phyloP scores from a whole-genome alignment of 2,797 vertebrate genomes.

The Micromesistius poutassou region DNA sequence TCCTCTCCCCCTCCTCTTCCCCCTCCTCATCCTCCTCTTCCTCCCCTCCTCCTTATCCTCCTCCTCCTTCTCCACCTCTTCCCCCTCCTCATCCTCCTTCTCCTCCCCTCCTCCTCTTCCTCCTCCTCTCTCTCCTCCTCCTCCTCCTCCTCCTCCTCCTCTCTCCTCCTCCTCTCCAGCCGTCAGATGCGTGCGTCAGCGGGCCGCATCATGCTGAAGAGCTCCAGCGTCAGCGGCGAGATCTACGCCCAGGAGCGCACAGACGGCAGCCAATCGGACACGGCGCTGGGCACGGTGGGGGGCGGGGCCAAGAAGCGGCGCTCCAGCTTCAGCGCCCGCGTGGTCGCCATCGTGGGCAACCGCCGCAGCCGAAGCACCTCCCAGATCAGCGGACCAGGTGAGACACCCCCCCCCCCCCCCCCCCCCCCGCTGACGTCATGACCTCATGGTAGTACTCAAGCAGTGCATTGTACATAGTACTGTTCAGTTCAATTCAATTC shows the following conservation, averaged over 20 bases:
- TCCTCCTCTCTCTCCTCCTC: not conserved
- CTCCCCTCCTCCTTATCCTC: not conserved
- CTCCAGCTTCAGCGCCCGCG: constrained; percentile 91
- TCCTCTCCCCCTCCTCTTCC: not conserved
- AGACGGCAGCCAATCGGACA: constrained; percentile 97
- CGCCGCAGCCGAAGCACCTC: constrained; percentile 95
- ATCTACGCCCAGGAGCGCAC: constrained; percentile 92
- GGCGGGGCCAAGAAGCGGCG: constrained; percentile 91
- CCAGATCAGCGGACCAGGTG: constrained; percentile 87
- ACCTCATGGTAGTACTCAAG: too few relatives aligned
- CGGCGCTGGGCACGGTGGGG: constrained; percentile 88
- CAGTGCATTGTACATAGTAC: too few relatives aligned
- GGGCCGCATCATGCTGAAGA: constrained; percentile 90
- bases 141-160: not conserved
- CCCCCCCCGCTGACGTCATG: too few relatives aligned
- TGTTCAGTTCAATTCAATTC: too few relatives aligned
- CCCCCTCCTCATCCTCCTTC: not conserved
- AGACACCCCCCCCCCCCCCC: constrained; percentile 23
- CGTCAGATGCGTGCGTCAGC: constrained; percentile 86
- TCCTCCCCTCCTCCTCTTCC: not conserved
- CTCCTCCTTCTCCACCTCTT: not conserved
- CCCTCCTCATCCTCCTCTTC: not conserved
- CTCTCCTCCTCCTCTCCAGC: constrained; percentile 57
- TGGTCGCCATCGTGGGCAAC: constrained; percentile 92
- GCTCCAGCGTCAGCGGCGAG: constrained; percentile 94